Evolutionary conservation across 2,888 invertebrate genomes (phyloP), one percentile per base, ranked within the genome.

Genomic region (Parnassius mnemosyne): DNA sequence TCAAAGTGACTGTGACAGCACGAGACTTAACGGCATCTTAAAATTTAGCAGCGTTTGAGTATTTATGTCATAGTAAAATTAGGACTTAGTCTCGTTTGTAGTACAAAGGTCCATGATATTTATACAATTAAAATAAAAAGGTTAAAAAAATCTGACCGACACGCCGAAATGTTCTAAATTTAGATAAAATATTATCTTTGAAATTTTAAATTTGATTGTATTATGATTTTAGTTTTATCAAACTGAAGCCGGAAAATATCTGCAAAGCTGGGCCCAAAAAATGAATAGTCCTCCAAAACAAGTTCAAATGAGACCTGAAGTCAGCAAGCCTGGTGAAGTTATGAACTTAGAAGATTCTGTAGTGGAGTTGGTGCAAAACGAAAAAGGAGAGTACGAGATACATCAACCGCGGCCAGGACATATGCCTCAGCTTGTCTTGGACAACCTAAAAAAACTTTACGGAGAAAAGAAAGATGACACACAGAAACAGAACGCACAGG

Each of bases 251-350:
- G 87, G 92, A 0, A 86, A 92, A 47, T 95, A 93, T 86, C 82
- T 95, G 10, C 88, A 93, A 63, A 87, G 80, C 52, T 95, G 95
- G 95, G 93, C 94, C 0, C 86, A 93, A 64, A 92, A 91, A 67
- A 91, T 93, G 87, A 89, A 83, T 64, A 71, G 75, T 3, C 85
- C 87, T 0, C 73, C 72, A 2, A 78, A 79, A 42, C 61, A 66
- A 0, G 43, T 67, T 2, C 71, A 71, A 7, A 66, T 62, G 3
- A 70, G 75, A 9, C 66, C 55, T 0, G 68, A 74, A 3, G 62
- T 52, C 11, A 64, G 63, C 0, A 59, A 63, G 12, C 83, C 81
- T 0, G 84, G 83, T 0, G 87, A 87, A 44, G 79, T 84, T 0
- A 84, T 84, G 0, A 88, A 87, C 66, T 64, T 89, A 10, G 89